These are phyloP conservation scores for Aphaenogaster ashmeadi DNA, from an alignment of 1,140 invertebrate species.

Conservation along the genomic window DNA sequence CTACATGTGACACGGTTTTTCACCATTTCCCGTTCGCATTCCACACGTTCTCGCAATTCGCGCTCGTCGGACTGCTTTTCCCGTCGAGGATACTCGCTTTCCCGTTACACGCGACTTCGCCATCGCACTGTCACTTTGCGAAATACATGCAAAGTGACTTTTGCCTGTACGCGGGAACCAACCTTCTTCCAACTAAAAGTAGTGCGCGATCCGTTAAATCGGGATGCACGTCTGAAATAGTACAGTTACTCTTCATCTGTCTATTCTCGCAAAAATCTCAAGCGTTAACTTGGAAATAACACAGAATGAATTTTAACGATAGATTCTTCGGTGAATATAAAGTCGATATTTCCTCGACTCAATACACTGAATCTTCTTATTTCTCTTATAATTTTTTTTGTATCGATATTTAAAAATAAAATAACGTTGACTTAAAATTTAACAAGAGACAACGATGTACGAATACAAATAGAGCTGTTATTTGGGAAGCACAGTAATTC, in stretches of 20 bases:
- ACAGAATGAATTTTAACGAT: neutral
- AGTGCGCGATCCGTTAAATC: conserved; percentile 14
- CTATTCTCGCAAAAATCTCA: neutral
- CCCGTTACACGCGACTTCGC: conserved; percentile 35
- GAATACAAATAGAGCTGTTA: neutral
- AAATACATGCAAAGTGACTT: conserved; percentile 33
- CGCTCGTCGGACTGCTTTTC: conserved; percentile 11
- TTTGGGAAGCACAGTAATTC: neutral
- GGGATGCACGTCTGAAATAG: neutral
- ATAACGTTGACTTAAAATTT: neutral
- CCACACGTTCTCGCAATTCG: neutral
- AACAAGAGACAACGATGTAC: neutral
- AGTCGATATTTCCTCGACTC: neutral
- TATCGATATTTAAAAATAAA: neutral
- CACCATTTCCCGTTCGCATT: conserved; percentile 27
- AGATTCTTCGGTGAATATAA: neutral
- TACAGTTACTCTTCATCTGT: neutral
- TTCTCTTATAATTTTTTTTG: neutral
- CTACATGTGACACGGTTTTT: conserved; percentile 26
- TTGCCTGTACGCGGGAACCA: neutral
- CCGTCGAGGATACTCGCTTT: conserved; percentile 35
- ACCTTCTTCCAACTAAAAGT: neutral
- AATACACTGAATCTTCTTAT: neutral
- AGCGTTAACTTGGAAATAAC: neutral
- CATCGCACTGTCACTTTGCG: neutral